phyloP scores from a whole-genome alignment of 1,140 invertebrate genomes.

The Gyrodactylus salaris region DNA sequence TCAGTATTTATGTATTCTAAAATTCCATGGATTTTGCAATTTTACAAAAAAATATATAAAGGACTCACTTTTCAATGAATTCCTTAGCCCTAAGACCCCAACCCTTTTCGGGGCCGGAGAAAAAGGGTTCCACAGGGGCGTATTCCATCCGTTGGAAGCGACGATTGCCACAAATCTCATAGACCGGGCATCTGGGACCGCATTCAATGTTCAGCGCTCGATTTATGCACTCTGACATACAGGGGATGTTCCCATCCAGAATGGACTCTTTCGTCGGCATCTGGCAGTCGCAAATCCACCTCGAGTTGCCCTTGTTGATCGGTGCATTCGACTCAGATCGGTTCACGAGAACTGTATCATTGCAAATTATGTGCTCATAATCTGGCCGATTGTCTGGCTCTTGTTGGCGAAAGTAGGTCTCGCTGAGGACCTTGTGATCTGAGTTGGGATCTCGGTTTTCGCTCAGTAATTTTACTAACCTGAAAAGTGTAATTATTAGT shows the following conservation, averaged over 20 bases:
- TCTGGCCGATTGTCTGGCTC: background rate
- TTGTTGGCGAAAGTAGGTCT: background rate
- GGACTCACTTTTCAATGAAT: conserved; percentile 26
- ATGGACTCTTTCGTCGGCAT: conserved; percentile 47
- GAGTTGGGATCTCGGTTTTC: background rate
- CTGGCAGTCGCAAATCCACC: conserved; percentile 54
- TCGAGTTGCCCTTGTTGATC: background rate
- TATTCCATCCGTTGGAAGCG: conserved; percentile 56
- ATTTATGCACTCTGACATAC: conserved; percentile 77
- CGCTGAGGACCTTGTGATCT: background rate
- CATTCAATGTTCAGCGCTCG: conserved; percentile 87
- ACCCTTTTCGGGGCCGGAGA: conserved; percentile 52
- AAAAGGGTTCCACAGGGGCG: conserved; percentile 47
- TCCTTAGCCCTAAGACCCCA: conserved; percentile 47
- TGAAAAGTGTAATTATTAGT: no score
- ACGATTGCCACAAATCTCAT: conserved; percentile 59
- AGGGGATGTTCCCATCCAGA: conserved; percentile 40
- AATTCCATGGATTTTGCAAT: background rate
- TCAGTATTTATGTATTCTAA: background rate
- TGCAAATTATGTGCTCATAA: background rate
- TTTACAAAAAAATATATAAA: conserved; percentile 26
- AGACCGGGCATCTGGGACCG: conserved; percentile 48
- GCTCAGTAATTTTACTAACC: background rate
- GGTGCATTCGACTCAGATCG: background rate
- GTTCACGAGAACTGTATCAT: background rate